phyloP scores from a whole-genome alignment of 1,140 invertebrate genomes.

The Ridgeia piscesae region DNA sequence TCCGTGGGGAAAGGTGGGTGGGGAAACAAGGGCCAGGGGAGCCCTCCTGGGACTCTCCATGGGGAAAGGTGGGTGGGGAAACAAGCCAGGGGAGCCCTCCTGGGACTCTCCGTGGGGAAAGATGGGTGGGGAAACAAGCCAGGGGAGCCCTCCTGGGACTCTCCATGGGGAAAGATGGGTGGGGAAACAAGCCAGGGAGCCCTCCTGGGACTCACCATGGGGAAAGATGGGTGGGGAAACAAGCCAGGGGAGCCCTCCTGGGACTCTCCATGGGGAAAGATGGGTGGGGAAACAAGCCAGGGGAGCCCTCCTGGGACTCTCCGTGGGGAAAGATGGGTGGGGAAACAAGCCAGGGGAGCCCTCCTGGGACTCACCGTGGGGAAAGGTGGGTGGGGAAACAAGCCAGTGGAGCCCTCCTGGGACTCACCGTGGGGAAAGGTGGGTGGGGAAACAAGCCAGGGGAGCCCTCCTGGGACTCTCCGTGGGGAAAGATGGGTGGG shows the following conservation, averaged over 20 bases:
- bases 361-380: constrained; percentile 94
- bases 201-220: constrained; percentile 95
- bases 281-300: too few relatives aligned
- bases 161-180: too few relatives aligned
- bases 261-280: constrained; percentile 96
- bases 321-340: too few relatives aligned
- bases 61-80: too few relatives aligned
- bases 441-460: too few relatives aligned
- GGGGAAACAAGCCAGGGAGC: constrained; percentile 96
- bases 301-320: constrained; percentile 95
- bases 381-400: too few relatives aligned
- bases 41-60: constrained; percentile 94
- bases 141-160: constrained; percentile 96
- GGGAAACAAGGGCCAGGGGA: constrained; percentile 81
- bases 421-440: constrained; percentile 94
- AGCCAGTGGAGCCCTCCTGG: constrained; percentile 96
- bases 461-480: constrained; percentile 95
- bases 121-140: too few relatives aligned
- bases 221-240: too few relatives aligned
- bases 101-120: constrained; percentile 98
- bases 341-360: constrained; percentile 98
- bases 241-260: constrained; percentile 96
- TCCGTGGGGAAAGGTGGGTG: constrained; percentile 59
- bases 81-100: constrained; percentile 94
- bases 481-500: too few relatives aligned